These are phyloP conservation scores for Pissodes strobi DNA, from an alignment of 1,140 invertebrate genomes.

Conservation along the genomic window DNA sequence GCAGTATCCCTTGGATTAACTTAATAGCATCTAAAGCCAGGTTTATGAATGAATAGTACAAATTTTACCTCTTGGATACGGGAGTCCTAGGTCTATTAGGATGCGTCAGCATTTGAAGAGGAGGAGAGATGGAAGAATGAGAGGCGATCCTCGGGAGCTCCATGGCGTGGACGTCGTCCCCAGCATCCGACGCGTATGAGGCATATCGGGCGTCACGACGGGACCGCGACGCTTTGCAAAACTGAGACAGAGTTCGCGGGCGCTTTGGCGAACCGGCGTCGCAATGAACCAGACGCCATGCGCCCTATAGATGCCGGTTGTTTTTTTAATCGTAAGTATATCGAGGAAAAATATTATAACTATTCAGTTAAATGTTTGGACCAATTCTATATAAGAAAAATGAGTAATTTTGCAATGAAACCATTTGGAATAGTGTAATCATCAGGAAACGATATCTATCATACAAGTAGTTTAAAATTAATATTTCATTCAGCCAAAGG, in stretches of 20 bases:
- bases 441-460: no score
- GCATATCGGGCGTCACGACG: constrained; percentile 36
- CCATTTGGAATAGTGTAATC: no score
- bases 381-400: no score
- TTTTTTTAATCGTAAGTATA: no score
- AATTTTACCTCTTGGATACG: constrained; percentile 43
- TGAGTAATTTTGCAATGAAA: no score
- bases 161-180: constrained; percentile 43
- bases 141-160: constrained; percentile 53
- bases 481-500: no score
- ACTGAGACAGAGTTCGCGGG: constrained; percentile 7
- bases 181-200: constrained; percentile 39
- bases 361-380: no score
- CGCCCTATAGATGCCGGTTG: no score
- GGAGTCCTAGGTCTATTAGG: constrained; percentile 42
- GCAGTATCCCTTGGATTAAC: no score
- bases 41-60: constrained; percentile 6
- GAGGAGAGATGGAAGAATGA: constrained; percentile 50
- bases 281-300: constrained; percentile 27
- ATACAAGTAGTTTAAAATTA: no score
- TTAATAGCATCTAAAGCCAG: not conserved
- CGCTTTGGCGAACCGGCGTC: constrained; percentile 12
- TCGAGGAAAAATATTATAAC: no score
- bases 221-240: constrained; percentile 2
- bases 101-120: constrained; percentile 46